Evolutionary conservation across 2,888 invertebrate genomes (phyloP).

Genomic region (Drosophila meridionalis): DNA sequence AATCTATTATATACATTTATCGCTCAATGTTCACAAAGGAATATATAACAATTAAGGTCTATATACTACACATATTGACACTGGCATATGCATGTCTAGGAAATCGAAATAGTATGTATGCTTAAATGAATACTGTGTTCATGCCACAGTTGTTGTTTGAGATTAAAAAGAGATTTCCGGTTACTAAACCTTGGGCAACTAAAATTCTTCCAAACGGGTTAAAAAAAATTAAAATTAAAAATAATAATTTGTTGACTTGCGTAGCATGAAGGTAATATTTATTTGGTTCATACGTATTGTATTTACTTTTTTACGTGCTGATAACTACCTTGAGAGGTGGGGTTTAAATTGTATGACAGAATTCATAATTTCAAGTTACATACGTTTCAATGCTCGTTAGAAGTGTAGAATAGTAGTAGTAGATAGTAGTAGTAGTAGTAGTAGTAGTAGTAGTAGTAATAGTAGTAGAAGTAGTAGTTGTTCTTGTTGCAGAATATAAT

Average conservation of each 20-base stretch:
- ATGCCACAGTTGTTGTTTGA: background rate
- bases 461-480: slow-evolving; percentile 2
- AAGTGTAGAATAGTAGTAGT: slow-evolving; percentile 44
- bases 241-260: background rate
- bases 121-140: background rate
- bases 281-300: background rate
- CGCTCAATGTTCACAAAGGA: background rate
- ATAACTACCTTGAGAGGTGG: slow-evolving; percentile 28
- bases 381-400: slow-evolving; percentile 67
- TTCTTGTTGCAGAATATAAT: slow-evolving; percentile 28
- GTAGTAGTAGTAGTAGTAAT: slow-evolving; percentile 32
- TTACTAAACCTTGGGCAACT: background rate
- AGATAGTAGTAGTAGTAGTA: slow-evolving; percentile 42
- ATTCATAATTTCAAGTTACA: slow-evolving; percentile 56
- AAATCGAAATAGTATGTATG: background rate
- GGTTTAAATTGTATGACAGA: slow-evolving; percentile 13
- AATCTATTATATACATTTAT: background rate
- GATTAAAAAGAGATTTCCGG: background rate
- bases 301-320: slow-evolving; percentile 40
- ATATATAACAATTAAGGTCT: background rate
- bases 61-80: background rate
- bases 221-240: too few relatives aligned
- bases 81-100: background rate
- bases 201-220: background rate
- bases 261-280: slow-evolving; percentile 14